Evolutionary conservation across 2,797 vertebrate genomes (phyloP).

Genomic region (Periparus ater): DNA sequence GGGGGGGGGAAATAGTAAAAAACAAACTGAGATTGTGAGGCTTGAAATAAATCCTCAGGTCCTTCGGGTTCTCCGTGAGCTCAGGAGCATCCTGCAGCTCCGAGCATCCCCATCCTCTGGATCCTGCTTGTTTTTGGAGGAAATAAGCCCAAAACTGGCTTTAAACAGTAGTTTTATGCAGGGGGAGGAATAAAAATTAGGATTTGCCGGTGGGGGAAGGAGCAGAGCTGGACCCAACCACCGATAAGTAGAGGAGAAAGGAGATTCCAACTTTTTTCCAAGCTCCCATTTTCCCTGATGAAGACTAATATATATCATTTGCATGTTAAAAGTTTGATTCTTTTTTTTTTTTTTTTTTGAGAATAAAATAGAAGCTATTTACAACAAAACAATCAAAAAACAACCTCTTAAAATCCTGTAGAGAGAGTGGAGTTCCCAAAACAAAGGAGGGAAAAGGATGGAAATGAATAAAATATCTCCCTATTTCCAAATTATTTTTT

Average conservation of each 20-base stretch:
- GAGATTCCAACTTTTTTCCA: constrained; percentile 25
- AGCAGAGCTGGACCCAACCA: neutral
- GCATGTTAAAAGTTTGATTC: constrained; percentile 51
- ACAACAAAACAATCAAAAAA: constrained; percentile 58
- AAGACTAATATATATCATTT: constrained; percentile 71
- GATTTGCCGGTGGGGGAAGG: neutral
- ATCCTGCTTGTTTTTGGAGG: neutral
- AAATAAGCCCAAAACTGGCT: neutral
- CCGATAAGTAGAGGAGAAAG: neutral
- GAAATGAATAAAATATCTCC: constrained; percentile 31
- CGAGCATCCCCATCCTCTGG: neutral
- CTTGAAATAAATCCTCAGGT: neutral
- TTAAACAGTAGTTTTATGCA: neutral
- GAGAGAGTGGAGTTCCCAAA: constrained; percentile 40
- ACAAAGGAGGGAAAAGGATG: constrained; percentile 6
- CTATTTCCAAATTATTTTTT: neutral
- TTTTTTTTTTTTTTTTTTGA: neutral
- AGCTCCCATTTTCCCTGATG: constrained; percentile 68
- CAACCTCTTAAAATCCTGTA: constrained; percentile 54
- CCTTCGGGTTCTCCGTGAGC: neutral
- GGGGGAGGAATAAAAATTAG: neutral
- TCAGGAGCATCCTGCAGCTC: neutral
- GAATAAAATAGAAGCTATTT: constrained; percentile 79
- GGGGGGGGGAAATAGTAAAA: neutral
- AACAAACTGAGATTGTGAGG: neutral